Conservation (phyloP, 2,888 invertebrate species). For the Pterostichus madidus region DNA sequence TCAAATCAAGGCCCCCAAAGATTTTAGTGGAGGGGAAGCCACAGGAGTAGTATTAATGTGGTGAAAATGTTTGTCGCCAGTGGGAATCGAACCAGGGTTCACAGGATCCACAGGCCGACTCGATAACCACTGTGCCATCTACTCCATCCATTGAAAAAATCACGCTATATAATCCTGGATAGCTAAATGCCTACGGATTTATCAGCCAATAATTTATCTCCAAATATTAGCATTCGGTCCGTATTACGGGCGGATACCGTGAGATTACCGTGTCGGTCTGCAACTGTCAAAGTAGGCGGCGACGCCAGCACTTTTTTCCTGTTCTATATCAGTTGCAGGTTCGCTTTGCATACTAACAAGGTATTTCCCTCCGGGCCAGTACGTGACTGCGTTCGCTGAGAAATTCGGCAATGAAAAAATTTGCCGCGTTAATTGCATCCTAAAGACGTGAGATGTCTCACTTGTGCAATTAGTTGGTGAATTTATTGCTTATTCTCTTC, state of each 20-base stretch:
- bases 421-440: conserved; percentile 63
- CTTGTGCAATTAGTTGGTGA: conserved; percentile 53
- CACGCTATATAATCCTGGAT: no score
- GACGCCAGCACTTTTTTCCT: conserved; percentile 25
- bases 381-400: conserved; percentile 43
- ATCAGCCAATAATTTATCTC: conserved; percentile 28
- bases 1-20: no score
- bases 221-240: conserved; percentile 35
- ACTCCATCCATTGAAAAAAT: no score
- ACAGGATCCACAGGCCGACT: no score
- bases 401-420: conserved; percentile 62
- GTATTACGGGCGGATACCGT: neutral
- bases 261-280: conserved; percentile 7
- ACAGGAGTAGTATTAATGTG: no score
- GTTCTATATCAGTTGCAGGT: conserved; percentile 58
- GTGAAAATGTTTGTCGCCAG: no score
- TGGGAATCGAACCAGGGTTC: no score
- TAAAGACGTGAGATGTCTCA: conserved; percentile 64
- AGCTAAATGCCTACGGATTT: neutral
- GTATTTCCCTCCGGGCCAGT: conserved; percentile 3
- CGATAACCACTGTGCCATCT: no score
- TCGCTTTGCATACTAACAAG: conserved; percentile 61
- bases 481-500: conserved; percentile 50
- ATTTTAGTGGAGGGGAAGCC: no score
- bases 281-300: conserved; percentile 31